Percentiles rank a stretch among this genome's conserved stretches.
Evolutionary conservation across 2,888 invertebrate genomes (phyloP).

Genomic region (Aspidiotus rigidus): DNA sequence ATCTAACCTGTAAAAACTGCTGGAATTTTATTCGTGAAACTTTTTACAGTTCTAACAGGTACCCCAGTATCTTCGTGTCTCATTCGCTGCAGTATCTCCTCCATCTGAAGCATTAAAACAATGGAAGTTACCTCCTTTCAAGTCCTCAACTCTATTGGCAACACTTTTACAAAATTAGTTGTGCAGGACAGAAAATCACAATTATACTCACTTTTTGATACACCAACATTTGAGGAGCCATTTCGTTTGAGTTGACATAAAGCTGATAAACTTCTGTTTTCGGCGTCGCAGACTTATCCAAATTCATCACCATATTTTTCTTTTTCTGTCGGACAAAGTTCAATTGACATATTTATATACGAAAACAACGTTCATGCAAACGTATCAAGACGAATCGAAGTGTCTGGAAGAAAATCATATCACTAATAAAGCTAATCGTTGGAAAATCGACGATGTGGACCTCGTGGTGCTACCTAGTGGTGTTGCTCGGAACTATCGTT

Average conservation of each 20-base stretch:
- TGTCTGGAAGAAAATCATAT: too few relatives aligned
- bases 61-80: conserved; percentile 89
- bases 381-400: too few relatives aligned
- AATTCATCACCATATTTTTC: conserved; percentile 12
- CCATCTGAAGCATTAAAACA: conserved; percentile 66
- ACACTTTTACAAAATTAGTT: neutral
- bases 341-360: too few relatives aligned
- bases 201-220: conserved; percentile 19
- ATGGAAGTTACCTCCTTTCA: too few relatives aligned
- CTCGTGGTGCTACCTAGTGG: too few relatives aligned
- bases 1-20: conserved; percentile 71
- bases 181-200: neutral
- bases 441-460: too few relatives aligned
- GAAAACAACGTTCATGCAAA: too few relatives aligned
- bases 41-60: conserved; percentile 94
- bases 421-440: too few relatives aligned
- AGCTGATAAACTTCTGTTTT: conserved; percentile 24
- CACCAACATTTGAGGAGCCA: conserved; percentile 17
- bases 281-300: conserved; percentile 23
- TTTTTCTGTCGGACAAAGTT: too few relatives aligned
- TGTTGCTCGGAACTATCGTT: too few relatives aligned
- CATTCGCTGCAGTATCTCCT: conserved; percentile 88
- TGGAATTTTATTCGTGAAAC: conserved; percentile 97
- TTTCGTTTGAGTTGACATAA: neutral
- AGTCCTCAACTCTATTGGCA: neutral